Conservation (phyloP, 2,888 invertebrate species). For the Timandra comae region DNA sequence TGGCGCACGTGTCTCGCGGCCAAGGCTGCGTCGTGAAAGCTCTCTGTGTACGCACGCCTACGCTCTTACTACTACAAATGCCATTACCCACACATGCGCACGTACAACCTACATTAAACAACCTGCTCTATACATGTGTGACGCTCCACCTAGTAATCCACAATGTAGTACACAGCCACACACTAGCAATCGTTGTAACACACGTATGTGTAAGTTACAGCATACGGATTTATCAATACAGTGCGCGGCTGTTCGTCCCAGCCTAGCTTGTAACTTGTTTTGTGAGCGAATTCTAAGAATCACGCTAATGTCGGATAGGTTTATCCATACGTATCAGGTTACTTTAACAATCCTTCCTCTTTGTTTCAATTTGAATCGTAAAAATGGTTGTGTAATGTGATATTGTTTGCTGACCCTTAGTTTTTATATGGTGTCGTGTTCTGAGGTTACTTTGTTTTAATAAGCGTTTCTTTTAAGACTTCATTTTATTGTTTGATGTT, state of each 20-base stretch:
- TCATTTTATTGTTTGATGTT: too few species aligned
- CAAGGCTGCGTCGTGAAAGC: conserved; percentile 75
- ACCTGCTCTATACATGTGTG: conserved; percentile 11
- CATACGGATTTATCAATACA: conserved; percentile 32
- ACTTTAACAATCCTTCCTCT: conserved; percentile 36
- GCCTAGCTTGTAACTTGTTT: conserved; percentile 57
- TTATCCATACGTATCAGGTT: conserved; percentile 39
- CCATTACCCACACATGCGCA: conserved; percentile 21
- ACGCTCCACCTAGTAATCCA: conserved; percentile 13
- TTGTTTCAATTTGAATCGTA: conserved; percentile 13
- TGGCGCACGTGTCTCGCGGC: conserved; percentile 72
- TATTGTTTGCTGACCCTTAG: neutral
- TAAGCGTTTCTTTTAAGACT: too few species aligned
- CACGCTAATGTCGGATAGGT: conserved; percentile 49
- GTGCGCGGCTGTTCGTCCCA: conserved; percentile 34
- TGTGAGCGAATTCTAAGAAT: conserved; percentile 66
- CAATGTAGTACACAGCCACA: conserved; percentile 2
- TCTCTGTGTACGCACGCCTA: conserved; percentile 57
- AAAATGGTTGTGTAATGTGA: conserved; percentile 4
- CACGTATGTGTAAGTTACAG: conserved; percentile 30
- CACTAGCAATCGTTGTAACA: conserved; percentile 15
- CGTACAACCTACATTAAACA: conserved; percentile 1
- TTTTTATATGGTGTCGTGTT: too few species aligned
- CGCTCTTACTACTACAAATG: conserved; percentile 30
- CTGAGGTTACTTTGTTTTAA: too few species aligned